Evolutionary conservation across 2,797 vertebrate species (phyloP), one percentile per base, ranked within the genome.

Genomic region (Xyrichtys novacula): DNA sequence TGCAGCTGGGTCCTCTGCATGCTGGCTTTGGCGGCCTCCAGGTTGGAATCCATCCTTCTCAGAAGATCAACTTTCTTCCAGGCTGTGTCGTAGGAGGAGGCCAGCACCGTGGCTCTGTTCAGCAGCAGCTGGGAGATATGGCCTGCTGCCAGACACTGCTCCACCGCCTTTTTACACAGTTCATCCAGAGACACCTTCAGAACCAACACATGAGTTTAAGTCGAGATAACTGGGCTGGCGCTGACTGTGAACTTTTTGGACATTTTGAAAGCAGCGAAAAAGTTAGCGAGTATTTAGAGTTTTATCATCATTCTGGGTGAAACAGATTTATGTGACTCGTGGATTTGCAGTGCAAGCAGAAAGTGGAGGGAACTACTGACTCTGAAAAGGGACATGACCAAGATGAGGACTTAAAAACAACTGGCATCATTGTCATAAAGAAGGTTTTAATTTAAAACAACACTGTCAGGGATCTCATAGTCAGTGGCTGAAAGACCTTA

Each of bases 41-140:
- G 96, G 76, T 95, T 96, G 49, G 94, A 92, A 39, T 99, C 97
- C 56, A 99, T 81, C 17, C 97, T 94, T 73, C 96, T 95, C 36
- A 99, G 94, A 46, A 99, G 91, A 76, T 99, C 98, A 8, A 96
- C 94, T 59, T 99, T 99, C 92, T 99, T 99, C 98, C 97, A 99
- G 0, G 98, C 97, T 0, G 97, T 97, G 76, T 99, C 98, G 0
- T 96, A 99, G 0, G 98, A 99, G 22, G 97, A 97, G 10, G 96
- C 98, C 69, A 99, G 76, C 7, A 99, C 97, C 0, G 97, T 97
- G 48, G 97, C 96, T 56, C 98, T 91, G 91, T 98, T 99, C 85
- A 99, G 94, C 56, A 98, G 94, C 86, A 97, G 63, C 89, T 99
- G 97, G 0, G 97, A 96, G 80, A 97, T 94, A 5, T 91, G 95